Evolutionary conservation across 2,888 invertebrate species (phyloP).

Genomic region (Augiades crinisus): DNA sequence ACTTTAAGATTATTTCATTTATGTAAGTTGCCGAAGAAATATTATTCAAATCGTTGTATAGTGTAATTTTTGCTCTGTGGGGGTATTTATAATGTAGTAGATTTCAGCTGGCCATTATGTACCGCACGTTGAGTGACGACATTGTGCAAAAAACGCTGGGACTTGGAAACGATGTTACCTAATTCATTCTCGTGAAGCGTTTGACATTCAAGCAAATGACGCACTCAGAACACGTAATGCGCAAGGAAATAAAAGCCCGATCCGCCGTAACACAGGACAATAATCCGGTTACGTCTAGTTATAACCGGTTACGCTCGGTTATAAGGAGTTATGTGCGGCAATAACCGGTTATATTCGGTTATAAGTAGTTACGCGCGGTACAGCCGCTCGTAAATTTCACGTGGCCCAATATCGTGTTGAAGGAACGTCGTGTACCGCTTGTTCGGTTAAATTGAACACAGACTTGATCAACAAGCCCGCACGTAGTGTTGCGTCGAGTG

Average conservation of each 20-base stretch:
- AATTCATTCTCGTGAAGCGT: slow-evolving; percentile 19
- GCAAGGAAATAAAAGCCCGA: slow-evolving; percentile 30
- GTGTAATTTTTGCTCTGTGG: too few species aligned
- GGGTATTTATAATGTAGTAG: too few species aligned
- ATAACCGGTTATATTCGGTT: slow-evolving; percentile 42
- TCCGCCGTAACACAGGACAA: slow-evolving; percentile 37
- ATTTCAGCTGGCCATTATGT: too few species aligned
- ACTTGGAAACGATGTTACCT: background rate
- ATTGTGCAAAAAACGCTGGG: background rate
- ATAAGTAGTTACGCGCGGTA: slow-evolving; percentile 35
- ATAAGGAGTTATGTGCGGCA: slow-evolving; percentile 35
- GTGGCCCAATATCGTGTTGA: slow-evolving; percentile 60
- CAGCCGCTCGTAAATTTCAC: slow-evolving; percentile 60
- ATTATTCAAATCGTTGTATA: too few species aligned
- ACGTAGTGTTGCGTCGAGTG: background rate
- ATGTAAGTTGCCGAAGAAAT: too few species aligned
- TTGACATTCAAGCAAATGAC: slow-evolving; percentile 32
- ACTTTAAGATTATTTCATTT: too few species aligned
- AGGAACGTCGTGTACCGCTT: slow-evolving; percentile 45
- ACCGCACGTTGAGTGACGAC: too few species aligned
- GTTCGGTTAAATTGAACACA: slow-evolving; percentile 63
- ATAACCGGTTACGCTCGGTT: slow-evolving; percentile 42
- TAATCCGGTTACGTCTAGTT: slow-evolving; percentile 58
- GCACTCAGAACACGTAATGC: slow-evolving; percentile 28
- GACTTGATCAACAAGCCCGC: slow-evolving; percentile 34